These are phyloP conservation scores for Pseudopleuronectes americanus DNA, from an alignment of 2,797 vertebrate genomes.

Conservation along the genomic window DNA sequence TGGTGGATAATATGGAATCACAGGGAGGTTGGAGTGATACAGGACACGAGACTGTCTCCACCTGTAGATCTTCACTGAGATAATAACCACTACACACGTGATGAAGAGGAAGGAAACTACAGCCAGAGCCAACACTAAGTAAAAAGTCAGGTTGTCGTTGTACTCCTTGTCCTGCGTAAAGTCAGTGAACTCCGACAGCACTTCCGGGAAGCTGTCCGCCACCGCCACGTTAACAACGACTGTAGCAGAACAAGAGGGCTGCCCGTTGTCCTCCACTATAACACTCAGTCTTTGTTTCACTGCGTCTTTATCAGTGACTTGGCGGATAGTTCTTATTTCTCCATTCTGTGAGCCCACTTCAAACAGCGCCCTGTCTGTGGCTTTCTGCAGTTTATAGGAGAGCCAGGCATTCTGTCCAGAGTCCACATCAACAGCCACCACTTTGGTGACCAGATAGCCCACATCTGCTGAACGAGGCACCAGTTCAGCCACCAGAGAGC, in stretches of 20 bases:
- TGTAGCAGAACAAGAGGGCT: constrained; percentile 43
- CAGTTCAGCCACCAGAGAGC: too few relatives aligned
- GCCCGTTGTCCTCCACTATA: constrained; percentile 73
- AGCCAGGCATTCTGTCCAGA: constrained; percentile 77
- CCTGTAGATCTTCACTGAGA: constrained; percentile 8
- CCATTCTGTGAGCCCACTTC: constrained; percentile 85
- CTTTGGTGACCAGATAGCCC: constrained; percentile 56
- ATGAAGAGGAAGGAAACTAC: constrained; percentile 54
- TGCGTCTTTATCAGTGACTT: constrained; percentile 82
- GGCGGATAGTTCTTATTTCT: constrained; percentile 83
- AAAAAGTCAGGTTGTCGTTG: too few relatives aligned
- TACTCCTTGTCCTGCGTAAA: too few relatives aligned
- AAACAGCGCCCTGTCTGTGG: constrained; percentile 85
- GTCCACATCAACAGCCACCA: constrained; percentile 81
- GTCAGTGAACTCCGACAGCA: too few relatives aligned
- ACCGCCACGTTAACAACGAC: too few relatives aligned
- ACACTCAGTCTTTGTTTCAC: constrained; percentile 81
- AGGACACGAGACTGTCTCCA: constrained; percentile 36
- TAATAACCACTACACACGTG: constrained; percentile 35
- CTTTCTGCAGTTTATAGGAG: constrained; percentile 81
- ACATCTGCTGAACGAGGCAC: too few relatives aligned
- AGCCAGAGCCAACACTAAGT: too few relatives aligned
- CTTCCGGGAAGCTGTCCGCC: constrained; percentile 41
- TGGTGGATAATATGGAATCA: constrained; percentile 45
- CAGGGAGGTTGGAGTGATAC: constrained; percentile 26